Evolutionary conservation across 2,888 invertebrate genomes (phyloP).

Genomic region (Muschampia plurimacula): DNA sequence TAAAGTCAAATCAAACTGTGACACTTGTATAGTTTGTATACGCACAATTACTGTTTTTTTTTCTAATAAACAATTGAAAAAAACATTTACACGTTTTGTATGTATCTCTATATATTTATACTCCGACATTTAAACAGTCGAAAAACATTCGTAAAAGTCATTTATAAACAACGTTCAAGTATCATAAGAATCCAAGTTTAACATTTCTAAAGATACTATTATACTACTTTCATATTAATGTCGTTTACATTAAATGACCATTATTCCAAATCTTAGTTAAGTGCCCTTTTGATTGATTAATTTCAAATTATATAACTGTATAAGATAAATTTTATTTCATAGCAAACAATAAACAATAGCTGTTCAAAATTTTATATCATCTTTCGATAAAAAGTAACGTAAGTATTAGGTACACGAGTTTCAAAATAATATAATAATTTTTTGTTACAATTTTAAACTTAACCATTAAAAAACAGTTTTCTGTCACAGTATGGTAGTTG

Average conservation of each 20-base stretch:
- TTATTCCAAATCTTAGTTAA: slow-evolving; percentile 13
- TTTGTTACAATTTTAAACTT: not conserved
- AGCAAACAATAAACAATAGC: too few relatives aligned
- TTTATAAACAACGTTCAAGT: slow-evolving; percentile 24
- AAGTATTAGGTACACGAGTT: not conserved
- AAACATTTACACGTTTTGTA: not conserved
- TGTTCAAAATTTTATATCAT: not conserved
- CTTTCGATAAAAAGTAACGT: not conserved
- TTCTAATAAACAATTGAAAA: not conserved
- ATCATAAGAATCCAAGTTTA: slow-evolving; percentile 30
- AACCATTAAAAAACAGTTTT: too few relatives aligned
- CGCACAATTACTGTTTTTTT: not conserved
- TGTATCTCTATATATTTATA: slow-evolving; percentile 14
- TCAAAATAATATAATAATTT: slow-evolving; percentile 1
- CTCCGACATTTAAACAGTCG: slow-evolving; percentile 10
- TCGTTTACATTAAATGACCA: slow-evolving; percentile 11
- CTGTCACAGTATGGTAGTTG: too few relatives aligned
- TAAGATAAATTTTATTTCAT: too few relatives aligned
- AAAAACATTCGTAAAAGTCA: slow-evolving; percentile 29
- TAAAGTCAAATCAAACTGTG: too few relatives aligned
- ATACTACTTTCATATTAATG: slow-evolving; percentile 6
- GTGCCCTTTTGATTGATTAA: not conserved
- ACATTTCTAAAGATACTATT: slow-evolving; percentile 10
- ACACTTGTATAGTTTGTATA: too few relatives aligned
- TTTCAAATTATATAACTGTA: not conserved